Evolutionary conservation across 2,113 vertebrate species (phyloP).

Genomic region (Ochotona princeps): DNA sequence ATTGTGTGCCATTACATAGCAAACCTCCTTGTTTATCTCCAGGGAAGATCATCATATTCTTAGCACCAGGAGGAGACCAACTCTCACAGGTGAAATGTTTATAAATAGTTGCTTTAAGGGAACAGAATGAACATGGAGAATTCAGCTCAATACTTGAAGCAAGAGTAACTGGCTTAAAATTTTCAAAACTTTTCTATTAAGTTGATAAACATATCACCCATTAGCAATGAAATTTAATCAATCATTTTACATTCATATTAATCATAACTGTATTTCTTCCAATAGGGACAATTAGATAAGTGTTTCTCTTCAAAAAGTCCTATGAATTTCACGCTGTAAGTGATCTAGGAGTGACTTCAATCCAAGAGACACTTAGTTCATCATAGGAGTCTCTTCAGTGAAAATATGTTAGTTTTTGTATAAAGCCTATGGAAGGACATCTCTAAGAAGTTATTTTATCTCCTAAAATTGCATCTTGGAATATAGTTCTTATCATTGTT

Average conservation of each 20-base stretch:
- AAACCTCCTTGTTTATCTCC: background rate
- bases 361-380: background rate
- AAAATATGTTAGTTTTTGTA: background rate
- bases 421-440: background rate
- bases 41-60: background rate
- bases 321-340: constrained; percentile 10
- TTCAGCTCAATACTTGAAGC: background rate
- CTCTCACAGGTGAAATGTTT: background rate
- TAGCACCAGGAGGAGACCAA: background rate
- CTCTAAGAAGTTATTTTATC: constrained; percentile 29
- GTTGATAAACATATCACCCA: background rate
- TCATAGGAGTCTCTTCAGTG: background rate
- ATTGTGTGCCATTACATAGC: background rate
- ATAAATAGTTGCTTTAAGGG: background rate
- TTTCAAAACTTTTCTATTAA: background rate
- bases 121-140: background rate
- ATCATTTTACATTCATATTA: background rate
- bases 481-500: too few relatives aligned
- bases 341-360: background rate
- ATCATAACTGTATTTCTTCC: background rate
- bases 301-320: constrained; percentile 35
- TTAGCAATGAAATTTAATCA: constrained; percentile 5
- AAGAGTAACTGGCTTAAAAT: background rate
- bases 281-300: background rate
- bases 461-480: background rate